These are phyloP conservation scores for Pseudotriccus pelzelni DNA, from an alignment of 2,797 vertebrate genomes.

Conservation along the genomic window DNA sequence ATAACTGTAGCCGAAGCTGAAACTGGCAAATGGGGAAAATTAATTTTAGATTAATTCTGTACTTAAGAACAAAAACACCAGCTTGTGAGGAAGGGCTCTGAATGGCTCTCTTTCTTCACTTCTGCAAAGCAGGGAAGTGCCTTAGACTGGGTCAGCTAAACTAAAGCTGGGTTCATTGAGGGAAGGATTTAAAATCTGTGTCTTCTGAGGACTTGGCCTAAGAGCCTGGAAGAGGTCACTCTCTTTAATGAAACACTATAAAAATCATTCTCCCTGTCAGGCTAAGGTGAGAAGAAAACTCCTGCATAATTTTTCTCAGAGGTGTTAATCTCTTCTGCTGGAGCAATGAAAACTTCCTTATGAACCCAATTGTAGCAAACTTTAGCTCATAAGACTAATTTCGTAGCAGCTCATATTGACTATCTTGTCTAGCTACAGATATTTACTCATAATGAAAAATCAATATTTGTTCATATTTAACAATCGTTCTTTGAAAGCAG, in stretches of 20 bases:
- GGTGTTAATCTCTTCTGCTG: neutral
- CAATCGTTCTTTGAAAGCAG: neutral
- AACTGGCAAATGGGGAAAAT: neutral
- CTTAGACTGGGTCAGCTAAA: neutral
- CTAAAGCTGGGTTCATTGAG: neutral
- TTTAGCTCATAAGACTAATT: neutral
- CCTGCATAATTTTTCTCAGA: neutral
- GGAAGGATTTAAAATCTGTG: neutral
- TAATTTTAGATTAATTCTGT: neutral
- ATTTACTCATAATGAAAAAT: neutral
- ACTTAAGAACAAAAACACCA: neutral
- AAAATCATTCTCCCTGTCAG: neutral
- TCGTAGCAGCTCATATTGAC: neutral
- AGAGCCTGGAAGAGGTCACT: neutral
- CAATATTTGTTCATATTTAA: conserved; percentile 19
- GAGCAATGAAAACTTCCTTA: neutral
- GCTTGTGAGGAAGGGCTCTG: neutral
- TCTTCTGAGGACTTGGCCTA: neutral
- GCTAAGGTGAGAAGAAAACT: neutral
- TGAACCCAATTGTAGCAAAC: neutral
- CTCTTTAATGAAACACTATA: neutral
- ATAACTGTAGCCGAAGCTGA: neutral
- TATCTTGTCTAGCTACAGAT: neutral
- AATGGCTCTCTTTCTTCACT: neutral
- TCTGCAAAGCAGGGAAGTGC: neutral